Conservation (phyloP, 2,797 vertebrate species). For the Sebastes taczanowskii region DNA sequence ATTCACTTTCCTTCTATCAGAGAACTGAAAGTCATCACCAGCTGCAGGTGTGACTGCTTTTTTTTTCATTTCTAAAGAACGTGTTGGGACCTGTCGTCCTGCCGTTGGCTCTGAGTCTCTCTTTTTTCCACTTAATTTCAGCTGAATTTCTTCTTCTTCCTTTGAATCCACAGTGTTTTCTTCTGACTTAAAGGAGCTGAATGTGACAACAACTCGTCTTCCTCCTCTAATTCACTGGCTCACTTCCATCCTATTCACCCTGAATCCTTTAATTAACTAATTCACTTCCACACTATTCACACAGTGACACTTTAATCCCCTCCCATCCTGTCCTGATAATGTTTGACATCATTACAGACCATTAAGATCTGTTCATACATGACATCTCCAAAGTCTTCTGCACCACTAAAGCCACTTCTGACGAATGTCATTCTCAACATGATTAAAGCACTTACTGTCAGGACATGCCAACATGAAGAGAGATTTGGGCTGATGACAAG, state of each 20-base stretch:
- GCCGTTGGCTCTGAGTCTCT: background rate
- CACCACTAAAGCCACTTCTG: background rate
- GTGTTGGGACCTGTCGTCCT: constrained; percentile 39
- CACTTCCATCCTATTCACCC: constrained; percentile 8
- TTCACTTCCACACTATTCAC: constrained; percentile 24
- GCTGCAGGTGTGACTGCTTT: constrained; percentile 40
- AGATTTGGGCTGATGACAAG: constrained; percentile 9
- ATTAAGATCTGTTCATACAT: constrained; percentile 44
- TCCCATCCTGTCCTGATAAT: background rate
- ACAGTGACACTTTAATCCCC: constrained; percentile 40
- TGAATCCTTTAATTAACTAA: constrained; percentile 34
- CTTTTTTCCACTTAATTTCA: background rate
- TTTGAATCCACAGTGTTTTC: constrained; percentile 8
- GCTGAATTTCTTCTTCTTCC: background rate
- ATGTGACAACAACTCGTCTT: background rate
- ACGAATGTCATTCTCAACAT: constrained; percentile 1
- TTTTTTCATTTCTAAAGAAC: constrained; percentile 25
- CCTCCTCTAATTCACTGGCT: constrained; percentile 11
- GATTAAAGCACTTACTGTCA: constrained; percentile 10
- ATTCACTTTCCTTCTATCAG: background rate
- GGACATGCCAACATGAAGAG: background rate
- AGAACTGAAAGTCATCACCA: background rate
- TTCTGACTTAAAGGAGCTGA: constrained; percentile 24
- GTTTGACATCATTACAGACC: constrained; percentile 23
- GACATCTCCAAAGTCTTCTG: constrained; percentile 13